Base-by-base conservation (phyloP, 2,113 vertebrate genomes). In the Nibea coibor region DNA sequence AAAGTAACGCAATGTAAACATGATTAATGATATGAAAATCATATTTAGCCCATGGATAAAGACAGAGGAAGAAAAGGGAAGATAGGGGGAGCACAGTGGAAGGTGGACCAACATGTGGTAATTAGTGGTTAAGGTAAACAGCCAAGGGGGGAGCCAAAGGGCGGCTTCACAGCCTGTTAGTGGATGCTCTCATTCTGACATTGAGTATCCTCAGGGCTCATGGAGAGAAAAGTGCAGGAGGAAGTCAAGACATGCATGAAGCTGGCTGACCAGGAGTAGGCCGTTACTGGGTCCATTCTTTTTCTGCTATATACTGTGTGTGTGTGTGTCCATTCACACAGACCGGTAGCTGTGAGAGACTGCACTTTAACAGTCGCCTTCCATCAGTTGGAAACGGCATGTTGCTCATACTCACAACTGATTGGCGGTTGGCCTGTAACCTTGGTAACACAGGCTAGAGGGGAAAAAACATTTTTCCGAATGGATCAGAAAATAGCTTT, bases 361-460 rank as follows among this genome's bases (percentile, higher is more conserved):
- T 67, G 59, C 64, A 84, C 70, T 85, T 83, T 75, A 83, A 82
- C 79, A 26, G 24, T 68, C 62, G 68, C 62, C 58, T 45, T 85
- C 59, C 63, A 80, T 83, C 74, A 83, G 24, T 12, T 53, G 63
- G 75, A 84, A 68, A 72, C 56, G 4, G 20, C 54, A 42, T 84
- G 72, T 75, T 87, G 72, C 80, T 78, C 82, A 72, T 69, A 73
- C 76, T 68, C 72, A 76, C 61, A 72, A 81, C 69, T 84, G 85
- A 93, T 90, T 89, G 68, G 83, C 85, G 58, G 84, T 78, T 90
- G 70, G 81, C 82, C 73, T 80, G 88, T 94, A 92, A 92, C 90
- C 91, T 80, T 90, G 88, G 88, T 75, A 92, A 93, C 91, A 70
- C 53, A 75, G n/a, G 56, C 79, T 72, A 70, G 63, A 88, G 71